Evolutionary conservation across 2,888 invertebrate genomes (phyloP).

Genomic region (Meliscaeva auricollis): DNA sequence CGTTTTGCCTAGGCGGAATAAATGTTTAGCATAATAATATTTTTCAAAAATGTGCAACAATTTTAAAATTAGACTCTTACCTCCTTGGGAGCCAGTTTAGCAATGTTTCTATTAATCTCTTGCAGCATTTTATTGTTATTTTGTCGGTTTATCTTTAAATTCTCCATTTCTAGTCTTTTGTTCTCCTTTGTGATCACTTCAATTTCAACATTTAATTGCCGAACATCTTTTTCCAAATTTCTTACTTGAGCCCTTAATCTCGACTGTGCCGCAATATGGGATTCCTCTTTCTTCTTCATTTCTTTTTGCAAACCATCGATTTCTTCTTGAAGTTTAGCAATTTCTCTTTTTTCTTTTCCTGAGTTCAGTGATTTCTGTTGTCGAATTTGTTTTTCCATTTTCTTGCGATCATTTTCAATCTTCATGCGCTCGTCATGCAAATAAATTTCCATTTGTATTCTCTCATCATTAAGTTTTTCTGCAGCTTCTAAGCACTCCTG

Average conservation of each 20-base stretch:
- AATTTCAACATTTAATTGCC: slow-evolving; percentile 87
- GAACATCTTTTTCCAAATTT: slow-evolving; percentile 89
- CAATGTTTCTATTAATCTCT: slow-evolving; percentile 89
- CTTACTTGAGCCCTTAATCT: slow-evolving; percentile 90
- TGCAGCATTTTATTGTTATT: slow-evolving; percentile 91
- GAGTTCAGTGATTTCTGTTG: slow-evolving; percentile 87
- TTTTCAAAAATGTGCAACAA: too few relatives aligned
- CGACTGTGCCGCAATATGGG: slow-evolving; percentile 89
- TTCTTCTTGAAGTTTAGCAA: slow-evolving; percentile 87
- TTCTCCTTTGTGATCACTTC: slow-evolving; percentile 89
- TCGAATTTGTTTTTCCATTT: slow-evolving; percentile 88
- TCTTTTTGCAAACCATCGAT: slow-evolving; percentile 88
- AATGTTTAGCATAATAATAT: too few relatives aligned
- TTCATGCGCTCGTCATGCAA: slow-evolving; percentile 89
- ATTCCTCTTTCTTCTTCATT: slow-evolving; percentile 89
- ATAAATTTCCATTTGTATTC: slow-evolving; percentile 87
- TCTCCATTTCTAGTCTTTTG: slow-evolving; percentile 86
- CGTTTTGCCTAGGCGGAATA: too few relatives aligned
- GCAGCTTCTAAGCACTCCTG: slow-evolving; percentile 87
- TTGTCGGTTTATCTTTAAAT: slow-evolving; percentile 85
- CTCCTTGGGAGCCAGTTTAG: slow-evolving; percentile 83
- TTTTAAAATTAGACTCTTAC: slow-evolving; percentile 75
- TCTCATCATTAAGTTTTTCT: slow-evolving; percentile 88
- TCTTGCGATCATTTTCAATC: slow-evolving; percentile 87
- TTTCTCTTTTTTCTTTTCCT: slow-evolving; percentile 90